phyloP scores from a whole-genome alignment of 2,888 invertebrate genomes.

The Cosmorhoe ocellata region DNA sequence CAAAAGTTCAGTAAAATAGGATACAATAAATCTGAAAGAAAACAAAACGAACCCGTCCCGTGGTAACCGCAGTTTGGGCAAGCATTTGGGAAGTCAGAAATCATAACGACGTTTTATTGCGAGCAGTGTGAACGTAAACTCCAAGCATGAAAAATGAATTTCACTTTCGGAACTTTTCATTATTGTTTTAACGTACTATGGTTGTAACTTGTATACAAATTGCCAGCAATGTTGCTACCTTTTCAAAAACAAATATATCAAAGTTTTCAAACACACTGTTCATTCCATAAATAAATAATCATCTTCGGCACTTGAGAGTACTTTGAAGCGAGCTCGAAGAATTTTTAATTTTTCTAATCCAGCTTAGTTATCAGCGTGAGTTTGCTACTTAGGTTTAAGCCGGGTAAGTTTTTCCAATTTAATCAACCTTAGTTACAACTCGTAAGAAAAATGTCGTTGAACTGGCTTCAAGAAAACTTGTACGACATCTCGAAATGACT shows the following conservation, averaged over 20 bases:
- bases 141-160: slow-evolving; percentile 23
- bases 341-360: slow-evolving; percentile 8
- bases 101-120: slow-evolving; percentile 37
- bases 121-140: slow-evolving; percentile 30
- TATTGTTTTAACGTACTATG: slow-evolving; percentile 2
- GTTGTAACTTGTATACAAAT: no score
- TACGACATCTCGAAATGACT: no score
- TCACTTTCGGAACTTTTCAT: slow-evolving; percentile 16
- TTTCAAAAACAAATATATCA: neutral
- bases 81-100: slow-evolving; percentile 37
- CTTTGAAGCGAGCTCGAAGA: neutral
- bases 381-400: slow-evolving; percentile 3
- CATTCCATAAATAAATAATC: neutral
- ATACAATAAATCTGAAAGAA: slow-evolving; percentile 31
- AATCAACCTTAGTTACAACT: neutral
- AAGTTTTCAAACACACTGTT: neutral
- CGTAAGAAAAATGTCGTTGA: no score
- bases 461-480: no score
- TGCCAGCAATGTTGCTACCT: no score
- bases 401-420: neutral
- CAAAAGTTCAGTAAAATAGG: slow-evolving; percentile 28
- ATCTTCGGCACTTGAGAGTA: neutral
- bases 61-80: slow-evolving; percentile 17
- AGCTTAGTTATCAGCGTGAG: slow-evolving; percentile 6
- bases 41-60: slow-evolving; percentile 26